Evolutionary conservation across 2,113 vertebrate genomes (phyloP), one percentile per base, ranked within the genome.

Genomic region (Pteropus alecto): DNA sequence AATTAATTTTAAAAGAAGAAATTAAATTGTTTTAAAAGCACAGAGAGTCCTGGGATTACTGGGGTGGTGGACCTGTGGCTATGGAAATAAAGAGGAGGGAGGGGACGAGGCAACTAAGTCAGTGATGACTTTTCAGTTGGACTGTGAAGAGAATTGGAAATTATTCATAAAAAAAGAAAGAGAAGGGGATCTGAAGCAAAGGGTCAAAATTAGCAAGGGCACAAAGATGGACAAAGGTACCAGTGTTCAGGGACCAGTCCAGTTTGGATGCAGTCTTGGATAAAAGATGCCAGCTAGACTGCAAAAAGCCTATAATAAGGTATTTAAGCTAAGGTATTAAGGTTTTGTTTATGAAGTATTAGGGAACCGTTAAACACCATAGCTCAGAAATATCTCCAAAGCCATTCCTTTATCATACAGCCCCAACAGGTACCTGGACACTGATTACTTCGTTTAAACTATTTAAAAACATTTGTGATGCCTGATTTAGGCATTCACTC

Each of bases 381-480:
- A 92, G 90, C 38, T 78, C 67, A 78, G 41, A 43, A 87, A 51
- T 41, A 78, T 65, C 67, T 74, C 51, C 46, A 81, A 73, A 48
- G 89, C 56, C 19, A 60, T 48, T 21, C 15, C 46, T 85, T 92
- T 68, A 68, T 51, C 21, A 86, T 70, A 89, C 30, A 77, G 63
- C 54, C 10, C 21, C 10, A 30, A 68, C 56, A 21, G 9, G n/a
- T 58, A 43, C 38, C 6, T 48, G 15, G 24, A 19, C 43, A 70
- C 28, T 67, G 51, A 58, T 61, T 87, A 63, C 90, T 85, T 92
- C 90, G 33, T 54, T 58, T 41, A 70, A 92, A 87, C 6, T n/a
- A 93, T 30, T 96, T 84, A 61, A 93, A 97, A 92, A 43, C 18
- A 88, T 43, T 51, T 76, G 9, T 63, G 65, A 85, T 70, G 48